Percentiles rank a stretch among this genome's conserved stretches.
These are phyloP conservation scores for Mormyrus lacerda DNA, from an alignment of 2,113 vertebrate genomes.

Conservation along the genomic window DNA sequence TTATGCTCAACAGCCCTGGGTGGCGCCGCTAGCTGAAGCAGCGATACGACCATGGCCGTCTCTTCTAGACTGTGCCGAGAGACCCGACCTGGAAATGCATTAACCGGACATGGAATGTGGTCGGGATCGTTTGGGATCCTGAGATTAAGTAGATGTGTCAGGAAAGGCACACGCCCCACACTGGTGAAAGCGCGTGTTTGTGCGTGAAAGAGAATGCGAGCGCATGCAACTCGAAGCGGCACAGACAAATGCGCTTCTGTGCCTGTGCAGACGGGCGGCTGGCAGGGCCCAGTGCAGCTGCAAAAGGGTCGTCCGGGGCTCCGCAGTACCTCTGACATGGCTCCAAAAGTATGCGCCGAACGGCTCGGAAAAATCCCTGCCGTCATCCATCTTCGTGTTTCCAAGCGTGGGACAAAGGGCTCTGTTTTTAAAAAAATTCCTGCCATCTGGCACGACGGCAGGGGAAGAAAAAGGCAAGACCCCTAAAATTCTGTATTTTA, in stretches of 20 bases:
- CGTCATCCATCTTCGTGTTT: neutral
- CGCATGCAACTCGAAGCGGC: neutral
- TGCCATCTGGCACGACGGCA: neutral
- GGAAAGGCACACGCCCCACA: neutral
- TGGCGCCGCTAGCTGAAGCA: neutral
- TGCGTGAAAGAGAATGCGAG: neutral
- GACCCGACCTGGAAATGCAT: neutral
- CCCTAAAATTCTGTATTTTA: neutral
- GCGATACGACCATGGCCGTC: too few relatives aligned
- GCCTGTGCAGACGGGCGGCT: neutral
- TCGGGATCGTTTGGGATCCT: too few relatives aligned
- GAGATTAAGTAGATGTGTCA: neutral
- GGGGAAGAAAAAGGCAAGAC: neutral
- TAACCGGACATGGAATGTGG: neutral
- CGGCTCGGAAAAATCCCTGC: neutral
- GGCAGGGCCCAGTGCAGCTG: neutral
- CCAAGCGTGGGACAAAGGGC: neutral
- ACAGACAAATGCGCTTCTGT: constrained; percentile 1
- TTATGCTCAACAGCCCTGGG: neutral
- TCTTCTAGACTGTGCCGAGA: neutral
- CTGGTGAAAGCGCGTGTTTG: neutral
- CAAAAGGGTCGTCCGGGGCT: neutral
- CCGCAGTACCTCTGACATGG: neutral
- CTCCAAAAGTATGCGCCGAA: neutral
- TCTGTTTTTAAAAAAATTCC: neutral